Conservation (phyloP, 2,888 invertebrate genomes). For the Epistrophella euchroma region DNA sequence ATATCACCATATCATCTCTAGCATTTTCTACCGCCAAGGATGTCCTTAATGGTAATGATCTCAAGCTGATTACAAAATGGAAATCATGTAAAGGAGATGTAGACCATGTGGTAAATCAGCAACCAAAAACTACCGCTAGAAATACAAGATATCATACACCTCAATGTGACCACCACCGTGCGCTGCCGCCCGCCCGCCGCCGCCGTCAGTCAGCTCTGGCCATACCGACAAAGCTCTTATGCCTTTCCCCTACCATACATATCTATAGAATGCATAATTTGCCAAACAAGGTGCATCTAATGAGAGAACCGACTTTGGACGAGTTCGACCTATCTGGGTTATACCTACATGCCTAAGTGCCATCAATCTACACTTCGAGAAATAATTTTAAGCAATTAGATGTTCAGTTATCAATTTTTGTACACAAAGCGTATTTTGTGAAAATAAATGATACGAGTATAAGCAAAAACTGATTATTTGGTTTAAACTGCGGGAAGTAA, state of each 20-base stretch:
- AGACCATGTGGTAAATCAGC: constrained; percentile 67
- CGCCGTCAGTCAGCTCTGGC: background rate
- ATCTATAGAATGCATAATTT: constrained; percentile 65
- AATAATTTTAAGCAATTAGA: background rate
- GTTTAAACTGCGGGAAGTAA: too few relatives aligned
- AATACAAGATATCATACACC: background rate
- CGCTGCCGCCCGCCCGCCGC: background rate
- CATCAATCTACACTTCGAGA: background rate
- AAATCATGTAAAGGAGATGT: constrained; percentile 57
- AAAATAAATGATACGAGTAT: too few relatives aligned
- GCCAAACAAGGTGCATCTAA: constrained; percentile 71
- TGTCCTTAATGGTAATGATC: constrained; percentile 74
- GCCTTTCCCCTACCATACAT: background rate
- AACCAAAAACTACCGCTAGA: constrained; percentile 55
- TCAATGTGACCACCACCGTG: constrained; percentile 8
- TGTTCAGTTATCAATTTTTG: too few relatives aligned
- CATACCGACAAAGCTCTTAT: background rate
- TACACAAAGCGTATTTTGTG: too few relatives aligned
- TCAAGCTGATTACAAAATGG: constrained; percentile 72
- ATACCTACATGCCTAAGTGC: constrained; percentile 3
- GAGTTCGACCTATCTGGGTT: constrained; percentile 51
- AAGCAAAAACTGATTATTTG: too few relatives aligned
- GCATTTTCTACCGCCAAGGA: constrained; percentile 52
- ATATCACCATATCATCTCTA: constrained; percentile 12
- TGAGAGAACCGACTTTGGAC: constrained; percentile 49